Evolutionary conservation across 2,888 invertebrate species (phyloP).

Genomic region (Fissipunctia ypsillon): DNA sequence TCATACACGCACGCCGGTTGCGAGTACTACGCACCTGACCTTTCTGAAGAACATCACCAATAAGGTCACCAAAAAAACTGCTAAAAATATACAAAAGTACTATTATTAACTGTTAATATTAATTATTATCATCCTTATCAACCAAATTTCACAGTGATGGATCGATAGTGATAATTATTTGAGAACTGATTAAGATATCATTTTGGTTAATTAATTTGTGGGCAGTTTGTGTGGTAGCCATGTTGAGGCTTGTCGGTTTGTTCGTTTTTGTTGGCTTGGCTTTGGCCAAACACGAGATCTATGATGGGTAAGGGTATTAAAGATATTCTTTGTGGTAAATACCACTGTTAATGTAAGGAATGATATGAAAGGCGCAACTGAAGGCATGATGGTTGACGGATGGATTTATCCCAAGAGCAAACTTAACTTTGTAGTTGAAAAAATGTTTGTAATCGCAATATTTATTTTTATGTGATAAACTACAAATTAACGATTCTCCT

Average conservation of each 20-base stretch:
- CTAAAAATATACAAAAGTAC: no score
- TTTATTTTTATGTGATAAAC: no score
- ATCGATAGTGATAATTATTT: conserved; percentile 47
- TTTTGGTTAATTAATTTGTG: conserved; percentile 24
- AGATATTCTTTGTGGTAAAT: neutral
- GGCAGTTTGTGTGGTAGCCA: conserved; percentile 28
- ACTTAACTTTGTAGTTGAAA: no score
- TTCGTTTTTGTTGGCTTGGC: conserved; percentile 67
- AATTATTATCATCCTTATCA: conserved; percentile 16
- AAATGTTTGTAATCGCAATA: no score
- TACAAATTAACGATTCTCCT: no score
- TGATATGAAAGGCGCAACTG: neutral
- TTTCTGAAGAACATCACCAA: no score
- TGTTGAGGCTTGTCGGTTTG: conserved; percentile 60
- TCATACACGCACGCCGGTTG: no score
- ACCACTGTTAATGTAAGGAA: no score
- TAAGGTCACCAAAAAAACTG: no score
- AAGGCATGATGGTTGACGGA: neutral
- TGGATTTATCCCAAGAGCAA: no score
- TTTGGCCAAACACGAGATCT: conserved; percentile 76
- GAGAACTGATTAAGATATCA: conserved; percentile 31
- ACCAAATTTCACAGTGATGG: conserved; percentile 25
- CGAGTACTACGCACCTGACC: no score
- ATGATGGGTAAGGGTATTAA: conserved; percentile 71
- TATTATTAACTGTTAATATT: neutral